Base-by-base conservation (phyloP, 2,888 invertebrate genomes). In the Diplazon laetatorius region DNA sequence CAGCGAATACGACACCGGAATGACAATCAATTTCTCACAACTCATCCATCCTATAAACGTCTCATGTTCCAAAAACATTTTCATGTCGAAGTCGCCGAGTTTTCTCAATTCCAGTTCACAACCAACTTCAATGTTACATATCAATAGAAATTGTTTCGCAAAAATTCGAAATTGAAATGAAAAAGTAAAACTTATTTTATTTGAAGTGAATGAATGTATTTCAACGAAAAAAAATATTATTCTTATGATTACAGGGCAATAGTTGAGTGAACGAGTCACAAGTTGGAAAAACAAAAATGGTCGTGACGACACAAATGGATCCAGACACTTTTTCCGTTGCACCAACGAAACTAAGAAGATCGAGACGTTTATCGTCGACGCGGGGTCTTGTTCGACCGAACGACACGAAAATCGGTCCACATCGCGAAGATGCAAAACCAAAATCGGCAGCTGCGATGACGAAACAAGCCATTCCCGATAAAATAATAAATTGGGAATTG, bases 401-500 rank as follows among this genome's bases (percentile, higher is more conserved):
- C 25, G 81, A 81, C 46, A 57, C 50, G 52, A 75, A 76, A 20
- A 42, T 71, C 42, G 25, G 76, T 30, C 12, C 66, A 10, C 71
- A 73, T 4, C 71, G 55, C 2, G 82, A 81, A 60, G 78, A 80
- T 68, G 59, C 77, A 35, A 82, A 83, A 76, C 82, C 77, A 18
- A 85, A 84, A 62, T 66, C 80, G 50, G 57, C 70, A 16, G 76
- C 57, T 35, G 52, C 25, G 1, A 52, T 72, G 48, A 30, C 57
- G 14, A 66, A 74, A 39, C 82, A 83, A 22, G 52, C 44, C 14
- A 39, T 48, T 9, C 66, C 78, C 25, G 82, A 78, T 30, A 39
- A 69, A 8, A 60, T 81, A n/a, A 89, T 90, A 69, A 89, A 90
- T 74, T 91, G 91, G 91, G 91, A 91, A 55, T 62, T 90, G 59